Evolutionary conservation across 2,797 vertebrate genomes (phyloP).

Genomic region (Malacoraja senta): DNA sequence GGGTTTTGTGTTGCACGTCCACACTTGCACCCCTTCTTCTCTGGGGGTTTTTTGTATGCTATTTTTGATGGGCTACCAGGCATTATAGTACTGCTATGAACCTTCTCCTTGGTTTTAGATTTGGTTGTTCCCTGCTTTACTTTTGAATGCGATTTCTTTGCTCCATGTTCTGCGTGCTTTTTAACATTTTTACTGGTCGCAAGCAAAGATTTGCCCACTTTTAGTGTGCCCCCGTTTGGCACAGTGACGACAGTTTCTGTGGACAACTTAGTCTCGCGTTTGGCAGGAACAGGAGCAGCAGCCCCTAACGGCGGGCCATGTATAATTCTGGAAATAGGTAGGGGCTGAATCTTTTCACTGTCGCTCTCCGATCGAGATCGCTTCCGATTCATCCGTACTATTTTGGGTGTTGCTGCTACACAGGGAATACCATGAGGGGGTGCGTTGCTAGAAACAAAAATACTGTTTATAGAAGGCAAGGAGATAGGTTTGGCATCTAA

Average conservation of each 20-base stretch:
- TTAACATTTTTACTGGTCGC: conserved; percentile 82
- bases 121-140: conserved; percentile 84
- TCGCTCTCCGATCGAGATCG: conserved; percentile 93
- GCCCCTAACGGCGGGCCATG: conserved; percentile 68
- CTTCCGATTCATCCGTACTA: conserved; percentile 80
- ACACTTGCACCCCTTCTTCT: conserved; percentile 99
- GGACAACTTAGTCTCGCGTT: conserved; percentile 77
- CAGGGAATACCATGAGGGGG: conserved; percentile 69
- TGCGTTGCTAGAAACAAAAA: conserved; percentile 66
- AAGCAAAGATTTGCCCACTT: conserved; percentile 84
- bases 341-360: conserved; percentile 89
- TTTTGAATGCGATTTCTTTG: conserved; percentile 91
- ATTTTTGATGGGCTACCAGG: conserved; percentile 92
- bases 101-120: conserved; percentile 80
- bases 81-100: conserved; percentile 74
- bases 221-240: conserved; percentile 84
- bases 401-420: conserved; percentile 66
- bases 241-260: conserved; percentile 70
- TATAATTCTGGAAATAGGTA: conserved; percentile 88
- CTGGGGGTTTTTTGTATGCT: conserved; percentile 93
- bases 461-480: conserved; percentile 63
- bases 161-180: conserved; percentile 81
- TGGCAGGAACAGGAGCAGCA: conserved; percentile 67
- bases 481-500: conserved; percentile 61
- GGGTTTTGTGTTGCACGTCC: conserved; percentile 98